Evolutionary conservation across 2,888 invertebrate genomes (phyloP), one percentile per base, ranked within the genome.

Genomic region (Apamea sordens): DNA sequence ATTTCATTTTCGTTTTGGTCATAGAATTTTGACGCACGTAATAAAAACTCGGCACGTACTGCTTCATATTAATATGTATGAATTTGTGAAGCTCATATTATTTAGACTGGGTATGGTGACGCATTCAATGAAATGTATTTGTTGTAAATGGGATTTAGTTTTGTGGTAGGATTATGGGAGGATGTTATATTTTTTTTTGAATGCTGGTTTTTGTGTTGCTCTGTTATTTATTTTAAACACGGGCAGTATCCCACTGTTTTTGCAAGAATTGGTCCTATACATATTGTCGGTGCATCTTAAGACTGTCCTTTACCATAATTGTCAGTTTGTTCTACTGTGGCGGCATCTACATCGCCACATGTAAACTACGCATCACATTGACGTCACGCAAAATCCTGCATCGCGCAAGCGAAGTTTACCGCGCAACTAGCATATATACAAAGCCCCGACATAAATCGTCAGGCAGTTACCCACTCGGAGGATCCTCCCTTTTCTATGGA

Each of bases 1-100:
- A 93, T 94, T 95, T 93, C 93, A 87, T 91, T 93, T 92, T 92
- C 93, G 92, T 94, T 93, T 92, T 92, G 91, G 90, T 90, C 91
- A 91, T 90, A 92, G 89, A 92, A 91, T 92, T 93, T 94, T 94
- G 94, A 93, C 92, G 90, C 88, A 83, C 69, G 88, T 90, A 90
- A 94, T 95, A 95, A 94, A 94, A 93, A 94, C 86, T 82, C 91
- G 88, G 89, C 94, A 93, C 94, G 94, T 93, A 91, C 88, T 82
- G 88, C 70, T 76, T 87, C 82, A 84, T 92, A 93, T 95, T 94
- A 94, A 95, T 95, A 94, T 95, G 93, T 94, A 95, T 95, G 94
- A 93, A 94, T 92, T 93, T 92, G 92, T 90, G 90, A 88, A 86
- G 77, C 89, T 90, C 90, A 89, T 91, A 91, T 92, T 92, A 90